Conservation (phyloP, 2,888 invertebrate species). For the Cephonodes hylas region DNA sequence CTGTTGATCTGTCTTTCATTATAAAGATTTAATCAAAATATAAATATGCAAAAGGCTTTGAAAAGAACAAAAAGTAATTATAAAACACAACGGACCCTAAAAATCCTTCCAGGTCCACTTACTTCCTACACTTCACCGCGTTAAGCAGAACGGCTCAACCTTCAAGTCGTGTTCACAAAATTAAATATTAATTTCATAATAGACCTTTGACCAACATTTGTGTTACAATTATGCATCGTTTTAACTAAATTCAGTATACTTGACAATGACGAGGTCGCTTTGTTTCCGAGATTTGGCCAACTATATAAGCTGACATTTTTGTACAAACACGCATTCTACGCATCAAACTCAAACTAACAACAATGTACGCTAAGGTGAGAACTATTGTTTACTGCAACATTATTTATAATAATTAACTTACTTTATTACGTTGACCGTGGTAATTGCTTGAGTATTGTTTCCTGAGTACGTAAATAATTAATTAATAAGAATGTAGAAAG, state of each 20-base stretch:
- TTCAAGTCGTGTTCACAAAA: conserved; percentile 37
- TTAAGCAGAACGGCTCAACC: conserved; percentile 31
- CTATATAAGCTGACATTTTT: conserved; percentile 58
- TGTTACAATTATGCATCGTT: conserved; percentile 43
- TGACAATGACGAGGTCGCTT: conserved; percentile 53
- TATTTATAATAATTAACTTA: neutral
- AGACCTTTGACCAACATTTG: conserved; percentile 38
- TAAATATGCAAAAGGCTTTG: too few relatives aligned
- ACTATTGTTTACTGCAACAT: neutral
- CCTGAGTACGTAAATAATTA: too few relatives aligned
- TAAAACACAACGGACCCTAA: conserved; percentile 19
- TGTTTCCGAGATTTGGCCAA: conserved; percentile 52
- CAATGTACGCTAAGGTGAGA: conserved; percentile 62
- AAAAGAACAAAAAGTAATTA: neutral
- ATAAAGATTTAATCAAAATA: too few relatives aligned
- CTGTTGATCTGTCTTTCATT: too few relatives aligned
- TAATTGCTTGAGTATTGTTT: neutral
- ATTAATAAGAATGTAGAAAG: too few relatives aligned
- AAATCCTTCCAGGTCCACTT: too few relatives aligned
- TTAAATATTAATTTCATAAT: conserved; percentile 39
- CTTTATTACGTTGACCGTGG: neutral
- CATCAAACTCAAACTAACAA: conserved; percentile 42
- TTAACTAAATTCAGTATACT: conserved; percentile 47
- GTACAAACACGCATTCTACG: conserved; percentile 48
- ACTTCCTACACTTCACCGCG: conserved; percentile 7